Percentiles rank a stretch among this genome's conserved stretches.
Conservation (phyloP, 2,113 vertebrate species). For the Vidua chalybeata region DNA sequence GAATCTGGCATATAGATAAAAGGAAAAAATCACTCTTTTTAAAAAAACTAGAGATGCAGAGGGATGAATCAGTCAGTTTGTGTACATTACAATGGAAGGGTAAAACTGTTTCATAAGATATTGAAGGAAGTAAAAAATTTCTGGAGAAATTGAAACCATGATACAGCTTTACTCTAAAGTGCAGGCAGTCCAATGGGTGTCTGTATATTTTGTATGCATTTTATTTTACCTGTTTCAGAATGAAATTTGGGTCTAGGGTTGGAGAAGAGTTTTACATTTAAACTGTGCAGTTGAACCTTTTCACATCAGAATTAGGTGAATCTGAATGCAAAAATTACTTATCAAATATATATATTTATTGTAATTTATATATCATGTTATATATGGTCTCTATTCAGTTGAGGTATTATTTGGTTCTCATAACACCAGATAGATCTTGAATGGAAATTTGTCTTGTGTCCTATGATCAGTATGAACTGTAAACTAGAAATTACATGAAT, state of each 20-base stretch:
- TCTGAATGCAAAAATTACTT: neutral
- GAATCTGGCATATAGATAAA: neutral
- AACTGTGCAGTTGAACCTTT: neutral
- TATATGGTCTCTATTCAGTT: neutral
- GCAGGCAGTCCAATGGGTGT: neutral
- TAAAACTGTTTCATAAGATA: neutral
- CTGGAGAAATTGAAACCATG: neutral
- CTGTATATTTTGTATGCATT: neutral
- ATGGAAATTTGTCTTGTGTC: neutral
- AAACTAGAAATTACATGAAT: neutral
- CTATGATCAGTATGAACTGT: neutral
- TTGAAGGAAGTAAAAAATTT: neutral
- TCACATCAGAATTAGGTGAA: neutral
- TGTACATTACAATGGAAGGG: neutral
- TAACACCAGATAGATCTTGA: neutral
- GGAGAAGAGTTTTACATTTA: neutral
- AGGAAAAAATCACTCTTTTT: rapidly evolving
- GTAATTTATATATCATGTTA: neutral
- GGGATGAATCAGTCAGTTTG: neutral
- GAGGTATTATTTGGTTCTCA: neutral
- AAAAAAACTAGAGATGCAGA: neutral
- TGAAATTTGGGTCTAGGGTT: neutral
- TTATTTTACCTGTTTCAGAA: neutral
- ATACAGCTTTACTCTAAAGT: neutral
- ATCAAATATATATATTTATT: neutral